Base-by-base conservation (phyloP, 2,888 invertebrate genomes). In the Lymantria dispar region DNA sequence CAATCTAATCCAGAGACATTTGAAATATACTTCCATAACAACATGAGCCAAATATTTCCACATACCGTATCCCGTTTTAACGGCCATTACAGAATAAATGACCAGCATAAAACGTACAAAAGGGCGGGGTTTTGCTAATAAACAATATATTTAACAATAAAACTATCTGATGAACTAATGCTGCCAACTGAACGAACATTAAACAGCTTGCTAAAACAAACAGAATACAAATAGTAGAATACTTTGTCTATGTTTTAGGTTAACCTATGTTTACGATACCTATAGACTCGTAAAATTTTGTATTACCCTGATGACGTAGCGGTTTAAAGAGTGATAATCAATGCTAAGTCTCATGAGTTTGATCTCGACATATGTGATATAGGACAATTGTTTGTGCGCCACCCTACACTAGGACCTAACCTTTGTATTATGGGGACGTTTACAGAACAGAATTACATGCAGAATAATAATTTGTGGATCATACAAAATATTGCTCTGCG, bases 171-270 rank as follows among this genome's bases (percentile, higher is more conserved):
- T 53, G 54, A 52, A 58, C 53, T 56, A 54, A 43, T 52, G 64
- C 54, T 79, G 79, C 80, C 79, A 80, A 80, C 72, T 72, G 71
- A 64, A 64, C 63, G 64, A 58, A 63, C 65, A 68, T 62, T 68
- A 69, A 71, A 70, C 58, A 67, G 68, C 70, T 75, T 71, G 66
- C 55, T 63, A 56, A 55, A 54, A 52, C 54, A 48, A 60, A 63
- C 60, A 53, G 58, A 58, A 15, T 36, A 36, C 33, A 51, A 36
- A 50, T 14, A 44, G 22, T 51, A 29, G 49, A 15, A 37, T 48
- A 45, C 14, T 40, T 43, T 37, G 38, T 14, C 52, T 41, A n/a
- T 44, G 43, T 43, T 22, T 3, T 13, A 22, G 22, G 22, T 12
- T 40, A 22, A 13, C 43, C 43, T 50, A 39, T 44, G 41, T 44